Percentiles rank a stretch among this genome's conserved stretches.
Evolutionary conservation across 1,140 invertebrate species (phyloP).

Genomic region (Oryzaephilus surinamensis): DNA sequence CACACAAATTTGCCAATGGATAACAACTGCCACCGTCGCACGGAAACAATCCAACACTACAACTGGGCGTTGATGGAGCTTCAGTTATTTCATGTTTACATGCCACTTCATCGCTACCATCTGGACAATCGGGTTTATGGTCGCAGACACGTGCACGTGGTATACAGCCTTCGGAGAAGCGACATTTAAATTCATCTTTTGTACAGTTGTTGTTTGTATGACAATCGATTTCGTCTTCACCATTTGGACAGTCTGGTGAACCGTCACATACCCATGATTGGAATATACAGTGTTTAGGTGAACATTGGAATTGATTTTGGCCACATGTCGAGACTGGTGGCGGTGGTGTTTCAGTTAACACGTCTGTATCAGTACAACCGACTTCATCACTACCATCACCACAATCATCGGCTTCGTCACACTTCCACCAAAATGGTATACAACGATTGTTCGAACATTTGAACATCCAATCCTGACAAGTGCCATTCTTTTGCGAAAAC

Average conservation of each 20-base stretch:
- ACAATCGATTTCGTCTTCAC: constrained; percentile 45
- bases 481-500: constrained; percentile 21
- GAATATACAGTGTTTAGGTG: constrained; percentile 43
- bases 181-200: constrained; percentile 57
- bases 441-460: constrained; percentile 63
- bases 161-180: constrained; percentile 60
- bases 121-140: constrained; percentile 59
- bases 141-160: constrained; percentile 51
- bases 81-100: constrained; percentile 36
- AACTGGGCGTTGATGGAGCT: constrained; percentile 38
- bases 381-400: constrained; percentile 67
- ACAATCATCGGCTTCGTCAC: constrained; percentile 57
- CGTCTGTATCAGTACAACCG: constrained; percentile 16
- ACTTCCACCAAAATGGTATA: constrained; percentile 75
- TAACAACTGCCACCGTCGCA: constrained; percentile 53
- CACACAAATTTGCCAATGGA: constrained; percentile 47
- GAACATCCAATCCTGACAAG: constrained; percentile 70
- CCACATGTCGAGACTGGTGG: constrained; percentile 32
- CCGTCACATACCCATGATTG: constrained; percentile 48
- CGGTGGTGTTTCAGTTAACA: constrained; percentile 14
- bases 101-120: constrained; percentile 57
- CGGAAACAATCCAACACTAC: constrained; percentile 46
- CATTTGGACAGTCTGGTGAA: constrained; percentile 44
- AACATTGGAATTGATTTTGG: constrained; percentile 56
- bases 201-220: constrained; percentile 25